Percentiles rank a stretch among this genome's conserved stretches.
These are phyloP conservation scores for Lagopus leucura DNA, from an alignment of 2,113 vertebrate species.

Conservation along the genomic window DNA sequence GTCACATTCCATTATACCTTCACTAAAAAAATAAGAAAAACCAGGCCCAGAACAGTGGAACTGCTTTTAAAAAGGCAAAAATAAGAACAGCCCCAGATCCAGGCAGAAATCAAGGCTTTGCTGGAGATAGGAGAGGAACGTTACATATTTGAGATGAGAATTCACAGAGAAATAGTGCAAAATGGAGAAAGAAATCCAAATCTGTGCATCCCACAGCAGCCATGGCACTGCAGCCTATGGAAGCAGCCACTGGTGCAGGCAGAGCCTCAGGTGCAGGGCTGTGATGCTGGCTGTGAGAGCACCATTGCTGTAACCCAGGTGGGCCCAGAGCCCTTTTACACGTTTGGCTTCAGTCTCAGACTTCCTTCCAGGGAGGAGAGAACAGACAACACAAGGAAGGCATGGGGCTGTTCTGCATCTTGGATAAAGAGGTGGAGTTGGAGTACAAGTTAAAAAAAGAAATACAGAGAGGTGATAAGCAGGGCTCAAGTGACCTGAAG, in stretches of 20 bases:
- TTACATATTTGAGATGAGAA: background rate
- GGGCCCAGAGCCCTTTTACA: background rate
- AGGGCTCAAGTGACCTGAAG: background rate
- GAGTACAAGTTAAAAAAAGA: background rate
- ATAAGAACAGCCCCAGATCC: background rate
- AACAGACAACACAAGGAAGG: background rate
- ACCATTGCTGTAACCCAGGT: background rate
- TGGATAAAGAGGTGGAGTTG: rapidly evolving
- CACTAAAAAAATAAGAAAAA: background rate
- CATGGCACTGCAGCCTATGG: background rate
- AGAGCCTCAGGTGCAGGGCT: background rate
- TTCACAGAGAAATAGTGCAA: background rate
- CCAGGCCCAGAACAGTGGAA: background rate
- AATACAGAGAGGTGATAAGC: background rate
- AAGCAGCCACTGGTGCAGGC: background rate
- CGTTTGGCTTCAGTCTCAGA: background rate
- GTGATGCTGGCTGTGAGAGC: background rate
- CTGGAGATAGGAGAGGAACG: background rate
- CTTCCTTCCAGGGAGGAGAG: background rate
- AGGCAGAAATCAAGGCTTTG: background rate
- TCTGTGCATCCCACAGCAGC: background rate
- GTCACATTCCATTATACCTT: background rate
- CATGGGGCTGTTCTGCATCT: background rate
- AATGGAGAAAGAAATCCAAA: background rate
- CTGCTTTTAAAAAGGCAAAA: background rate